Evolutionary conservation across 2,113 vertebrate species (phyloP).

Genomic region (Oxyruncus cristatus): DNA sequence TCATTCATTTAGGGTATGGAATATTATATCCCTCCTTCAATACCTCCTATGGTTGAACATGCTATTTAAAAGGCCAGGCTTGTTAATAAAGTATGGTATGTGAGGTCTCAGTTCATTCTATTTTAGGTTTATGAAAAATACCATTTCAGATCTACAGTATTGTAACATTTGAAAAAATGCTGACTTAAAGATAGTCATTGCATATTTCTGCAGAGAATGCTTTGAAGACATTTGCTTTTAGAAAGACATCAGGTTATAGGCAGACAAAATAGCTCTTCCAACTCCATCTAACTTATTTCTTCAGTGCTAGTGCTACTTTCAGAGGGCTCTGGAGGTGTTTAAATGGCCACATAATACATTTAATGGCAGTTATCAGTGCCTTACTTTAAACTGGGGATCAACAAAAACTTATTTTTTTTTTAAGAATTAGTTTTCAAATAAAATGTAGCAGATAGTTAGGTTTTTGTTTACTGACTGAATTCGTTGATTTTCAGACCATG

Average conservation of each 20-base stretch:
- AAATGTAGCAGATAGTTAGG: not conserved
- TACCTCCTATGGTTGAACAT: not conserved
- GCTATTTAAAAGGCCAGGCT: not conserved
- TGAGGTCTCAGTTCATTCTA: not conserved
- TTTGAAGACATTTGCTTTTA: not conserved
- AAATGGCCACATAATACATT: not conserved
- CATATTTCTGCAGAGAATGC: not conserved
- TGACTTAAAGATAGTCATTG: not conserved
- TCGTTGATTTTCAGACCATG: not conserved
- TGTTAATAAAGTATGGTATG: not conserved
- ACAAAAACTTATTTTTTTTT: not conserved
- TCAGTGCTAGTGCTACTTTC: not conserved
- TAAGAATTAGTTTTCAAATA: not conserved
- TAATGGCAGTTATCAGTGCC: not conserved
- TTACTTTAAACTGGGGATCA: not conserved
- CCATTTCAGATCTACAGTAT: not conserved
- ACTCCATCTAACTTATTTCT: not conserved
- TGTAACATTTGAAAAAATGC: slow-evolving; percentile 21
- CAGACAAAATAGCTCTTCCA: not conserved
- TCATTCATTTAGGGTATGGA: not conserved
- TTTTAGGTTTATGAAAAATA: not conserved
- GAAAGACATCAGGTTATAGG: not conserved
- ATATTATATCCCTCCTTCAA: not conserved
- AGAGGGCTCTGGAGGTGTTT: not conserved
- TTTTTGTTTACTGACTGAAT: not conserved